A percentile compares a stretch with the other conserved stretches of the same genome.
phyloP scores from a whole-genome alignment of 2,113 vertebrate genomes.

The Epinephelus cyanopodus region DNA sequence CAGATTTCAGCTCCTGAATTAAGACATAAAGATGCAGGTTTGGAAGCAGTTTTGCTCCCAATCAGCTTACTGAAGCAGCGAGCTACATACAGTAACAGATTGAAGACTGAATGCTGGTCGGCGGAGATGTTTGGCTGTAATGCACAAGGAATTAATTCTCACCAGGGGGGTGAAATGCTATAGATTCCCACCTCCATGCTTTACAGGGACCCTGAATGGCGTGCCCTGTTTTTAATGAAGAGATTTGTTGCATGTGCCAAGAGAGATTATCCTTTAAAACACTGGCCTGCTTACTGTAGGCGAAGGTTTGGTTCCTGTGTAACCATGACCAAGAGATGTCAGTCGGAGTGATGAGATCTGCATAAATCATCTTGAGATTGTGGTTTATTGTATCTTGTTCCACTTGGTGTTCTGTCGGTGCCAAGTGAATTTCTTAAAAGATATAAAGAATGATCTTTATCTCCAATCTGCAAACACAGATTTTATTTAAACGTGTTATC shows the following conservation, averaged over 20 bases:
- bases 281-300: slow-evolving; percentile 58
- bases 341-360: slow-evolving; percentile 54
- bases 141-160: slow-evolving; percentile 66
- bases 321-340: slow-evolving; percentile 59
- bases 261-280: slow-evolving; percentile 71
- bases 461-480: slow-evolving; percentile 31
- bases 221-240: slow-evolving; percentile 67
- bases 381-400: slow-evolving; percentile 38
- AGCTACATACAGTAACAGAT: slow-evolving; percentile 64
- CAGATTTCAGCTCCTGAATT: slow-evolving; percentile 47
- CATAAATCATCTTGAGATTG: slow-evolving; percentile 56
- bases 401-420: slow-evolving; percentile 36
- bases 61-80: slow-evolving; percentile 61
- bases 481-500: slow-evolving; percentile 47
- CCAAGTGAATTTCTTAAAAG: slow-evolving; percentile 50
- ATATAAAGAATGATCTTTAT: slow-evolving; percentile 36
- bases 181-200: slow-evolving; percentile 74
- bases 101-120: slow-evolving; percentile 52
- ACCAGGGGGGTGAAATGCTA: slow-evolving; percentile 59
- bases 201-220: slow-evolving; percentile 39
- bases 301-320: slow-evolving; percentile 38
- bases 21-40: slow-evolving; percentile 62
- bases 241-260: slow-evolving; percentile 66
- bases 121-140: slow-evolving; percentile 66
- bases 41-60: slow-evolving; percentile 54